Percentiles rank a stretch among this genome's conserved stretches.
These are phyloP conservation scores for Diarsia mendica DNA, from an alignment of 2,888 invertebrate species.

Conservation along the genomic window DNA sequence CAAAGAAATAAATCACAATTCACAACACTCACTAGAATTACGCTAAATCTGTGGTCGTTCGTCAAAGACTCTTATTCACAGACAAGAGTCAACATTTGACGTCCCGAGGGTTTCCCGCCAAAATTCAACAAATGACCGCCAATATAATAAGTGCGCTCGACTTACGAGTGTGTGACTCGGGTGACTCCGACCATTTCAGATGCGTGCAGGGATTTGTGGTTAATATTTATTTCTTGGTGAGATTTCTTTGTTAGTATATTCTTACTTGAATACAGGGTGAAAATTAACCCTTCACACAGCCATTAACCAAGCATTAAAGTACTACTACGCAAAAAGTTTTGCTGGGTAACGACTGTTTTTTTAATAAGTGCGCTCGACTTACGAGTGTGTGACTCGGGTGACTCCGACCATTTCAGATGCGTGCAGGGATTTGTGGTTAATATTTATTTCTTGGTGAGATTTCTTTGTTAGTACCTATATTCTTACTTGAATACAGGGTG, in stretches of 20 bases:
- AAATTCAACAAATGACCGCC: slow-evolving; percentile 50
- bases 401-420: slow-evolving; percentile 7
- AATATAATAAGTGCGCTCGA: slow-evolving; percentile 48
- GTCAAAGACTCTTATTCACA: slow-evolving; percentile 61
- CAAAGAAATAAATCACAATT: slow-evolving; percentile 21
- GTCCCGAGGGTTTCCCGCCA: slow-evolving; percentile 42
- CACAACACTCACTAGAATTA: slow-evolving; percentile 10
- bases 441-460: slow-evolving; percentile 26
- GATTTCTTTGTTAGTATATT: not conserved
- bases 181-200: slow-evolving; percentile 13
- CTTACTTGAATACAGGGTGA: too few species aligned
- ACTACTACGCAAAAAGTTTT: too few species aligned
- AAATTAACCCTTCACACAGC: too few species aligned
- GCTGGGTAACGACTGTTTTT: too few species aligned
- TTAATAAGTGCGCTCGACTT: slow-evolving; percentile 36
- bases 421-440: slow-evolving; percentile 17
- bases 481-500: too few species aligned
- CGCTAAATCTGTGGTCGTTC: slow-evolving; percentile 47
- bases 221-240: slow-evolving; percentile 31
- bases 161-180: slow-evolving; percentile 14
- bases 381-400: slow-evolving; percentile 15
- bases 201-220: slow-evolving; percentile 11
- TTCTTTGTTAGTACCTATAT: not conserved
- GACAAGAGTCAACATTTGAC: slow-evolving; percentile 59
- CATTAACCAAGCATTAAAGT: too few species aligned